phyloP scores from a whole-genome alignment of 2,113 vertebrate genomes.

The Setophaga coronata region DNA sequence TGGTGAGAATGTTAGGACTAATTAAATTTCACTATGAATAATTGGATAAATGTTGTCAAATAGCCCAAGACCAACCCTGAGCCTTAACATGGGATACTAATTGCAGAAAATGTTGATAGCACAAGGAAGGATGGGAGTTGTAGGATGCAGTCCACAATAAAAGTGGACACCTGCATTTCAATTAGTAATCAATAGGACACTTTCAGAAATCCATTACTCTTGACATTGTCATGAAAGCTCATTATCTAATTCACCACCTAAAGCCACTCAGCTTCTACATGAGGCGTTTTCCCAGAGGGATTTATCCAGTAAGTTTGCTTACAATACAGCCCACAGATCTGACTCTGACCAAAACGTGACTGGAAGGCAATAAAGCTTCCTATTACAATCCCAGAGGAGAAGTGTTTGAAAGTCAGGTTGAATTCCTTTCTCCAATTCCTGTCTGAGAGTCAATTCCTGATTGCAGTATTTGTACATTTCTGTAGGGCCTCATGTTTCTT shows the following conservation, averaged over 20 bases:
- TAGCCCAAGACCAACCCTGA: not conserved
- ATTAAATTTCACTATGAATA: not conserved
- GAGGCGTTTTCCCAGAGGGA: not conserved
- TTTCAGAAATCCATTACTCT: not conserved
- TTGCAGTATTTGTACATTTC: slow-evolving; percentile 30
- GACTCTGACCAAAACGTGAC: not conserved
- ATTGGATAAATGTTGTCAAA: not conserved
- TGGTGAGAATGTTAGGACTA: not conserved
- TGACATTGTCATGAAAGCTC: not conserved
- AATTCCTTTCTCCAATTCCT: not conserved
- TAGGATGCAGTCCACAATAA: not conserved
- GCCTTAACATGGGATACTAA: not conserved
- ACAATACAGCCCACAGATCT: not conserved
- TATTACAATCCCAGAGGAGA: slow-evolving; percentile 26
- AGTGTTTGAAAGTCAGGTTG: slow-evolving; percentile 9
- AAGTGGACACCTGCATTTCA: not conserved
- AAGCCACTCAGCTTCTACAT: not conserved
- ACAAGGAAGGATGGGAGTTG: not conserved
- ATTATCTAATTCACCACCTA: not conserved
- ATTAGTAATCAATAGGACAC: not conserved
- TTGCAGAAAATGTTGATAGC: not conserved
- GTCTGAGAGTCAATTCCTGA: not conserved
- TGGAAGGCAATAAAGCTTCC: not conserved
- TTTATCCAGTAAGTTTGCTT: not conserved
- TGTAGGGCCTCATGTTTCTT: not conserved